phyloP scores from a whole-genome alignment of 30 jellyfish, hydroid and myxozoan genomes.

The Pelagia noctiluca region DNA sequence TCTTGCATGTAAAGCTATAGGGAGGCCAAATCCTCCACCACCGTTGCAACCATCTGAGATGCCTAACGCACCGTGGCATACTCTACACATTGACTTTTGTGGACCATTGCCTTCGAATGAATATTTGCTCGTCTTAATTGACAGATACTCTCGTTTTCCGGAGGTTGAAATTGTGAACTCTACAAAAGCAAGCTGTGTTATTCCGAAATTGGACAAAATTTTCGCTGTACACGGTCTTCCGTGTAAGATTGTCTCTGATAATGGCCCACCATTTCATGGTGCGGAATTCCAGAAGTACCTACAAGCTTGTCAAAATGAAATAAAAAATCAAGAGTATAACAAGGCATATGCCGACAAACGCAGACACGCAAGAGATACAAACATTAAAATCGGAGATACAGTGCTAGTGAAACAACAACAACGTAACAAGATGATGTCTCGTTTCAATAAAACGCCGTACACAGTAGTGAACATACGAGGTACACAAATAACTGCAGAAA shows the following conservation, averaged over 20 bases:
- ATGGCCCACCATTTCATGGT: no score
- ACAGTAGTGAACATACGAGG: no score
- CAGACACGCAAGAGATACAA: no score
- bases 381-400: no score
- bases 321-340: constrained; percentile 27
- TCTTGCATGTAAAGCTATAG: constrained; percentile 24
- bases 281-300: no score
- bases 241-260: constrained; percentile 28
- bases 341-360: constrained; percentile 45
- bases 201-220: constrained; percentile 33
- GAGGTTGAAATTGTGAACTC: no score
- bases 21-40: constrained; percentile 22
- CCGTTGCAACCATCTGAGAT: constrained; percentile 20
- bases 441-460: no score
- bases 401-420: no score
- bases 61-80: constrained; percentile 30
- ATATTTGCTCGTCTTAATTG: constrained; percentile 14
- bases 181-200: constrained; percentile 33
- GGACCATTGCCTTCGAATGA: constrained; percentile 54
- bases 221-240: constrained; percentile 54
- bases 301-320: constrained; percentile 32
- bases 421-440: no score
- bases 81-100: constrained; percentile 35
- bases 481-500: no score
- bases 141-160: no score